Percentiles rank a stretch among this genome's conserved stretches.
These are phyloP conservation scores for Orthosia cruda DNA, from an alignment of 2,888 invertebrate species.

Conservation along the genomic window DNA sequence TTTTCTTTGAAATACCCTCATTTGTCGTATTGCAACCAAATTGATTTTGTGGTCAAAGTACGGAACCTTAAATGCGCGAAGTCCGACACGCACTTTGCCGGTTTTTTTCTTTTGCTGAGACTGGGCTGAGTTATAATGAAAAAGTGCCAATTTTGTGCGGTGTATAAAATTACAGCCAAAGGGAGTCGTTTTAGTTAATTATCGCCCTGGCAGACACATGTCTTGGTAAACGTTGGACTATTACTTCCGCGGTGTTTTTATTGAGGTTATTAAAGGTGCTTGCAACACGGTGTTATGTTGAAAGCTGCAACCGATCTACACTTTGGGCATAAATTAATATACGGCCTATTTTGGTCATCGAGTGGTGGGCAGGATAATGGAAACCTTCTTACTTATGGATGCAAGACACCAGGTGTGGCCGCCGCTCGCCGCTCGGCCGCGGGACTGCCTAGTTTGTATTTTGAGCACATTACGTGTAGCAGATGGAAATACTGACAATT, in stretches of 20 bases:
- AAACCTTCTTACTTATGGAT: constrained; percentile 45
- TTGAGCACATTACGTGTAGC: constrained; percentile 43
- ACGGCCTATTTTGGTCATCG: constrained; percentile 50
- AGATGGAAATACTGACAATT: constrained; percentile 43
- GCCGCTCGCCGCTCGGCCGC: constrained; percentile 2
- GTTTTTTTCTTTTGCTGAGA: constrained; percentile 1
- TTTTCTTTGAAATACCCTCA: too few relatives aligned
- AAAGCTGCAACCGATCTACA: constrained; percentile 49
- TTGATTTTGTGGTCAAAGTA: too few relatives aligned
- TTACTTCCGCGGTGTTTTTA: constrained; percentile 36
- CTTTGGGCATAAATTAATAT: constrained; percentile 51
- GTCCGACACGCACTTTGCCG: too few relatives aligned
- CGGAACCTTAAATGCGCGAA: too few relatives aligned
- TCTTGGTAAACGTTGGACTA: neutral
- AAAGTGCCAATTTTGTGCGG: constrained; percentile 28
- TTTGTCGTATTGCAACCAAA: too few relatives aligned
- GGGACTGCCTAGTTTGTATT: constrained; percentile 35
- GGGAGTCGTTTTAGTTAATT: constrained; percentile 37
- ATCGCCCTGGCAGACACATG: neutral
- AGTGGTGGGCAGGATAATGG: constrained; percentile 51
- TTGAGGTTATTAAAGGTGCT: constrained; percentile 43
- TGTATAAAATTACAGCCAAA: constrained; percentile 25
- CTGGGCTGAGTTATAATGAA: constrained; percentile 5
- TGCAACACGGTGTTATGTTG: constrained; percentile 23
- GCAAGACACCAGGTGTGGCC: constrained; percentile 50